A percentile compares a stretch with the other conserved stretches of the same genome.
Evolutionary conservation across 2,888 invertebrate species (phyloP).

Genomic region (Synergus itoensis): DNA sequence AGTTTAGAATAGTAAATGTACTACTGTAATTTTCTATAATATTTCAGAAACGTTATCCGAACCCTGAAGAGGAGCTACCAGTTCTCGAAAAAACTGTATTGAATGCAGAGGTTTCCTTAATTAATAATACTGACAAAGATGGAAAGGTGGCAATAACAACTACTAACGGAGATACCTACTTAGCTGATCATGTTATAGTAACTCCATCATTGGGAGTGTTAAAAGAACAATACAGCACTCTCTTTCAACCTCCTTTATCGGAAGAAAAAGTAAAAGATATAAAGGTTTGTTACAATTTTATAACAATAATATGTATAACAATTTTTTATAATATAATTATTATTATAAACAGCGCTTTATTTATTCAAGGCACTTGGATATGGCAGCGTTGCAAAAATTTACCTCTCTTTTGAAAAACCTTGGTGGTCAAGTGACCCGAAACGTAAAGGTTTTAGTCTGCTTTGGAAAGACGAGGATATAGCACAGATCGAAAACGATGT

Average conservation of each 20-base stretch:
- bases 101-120: conserved; percentile 64
- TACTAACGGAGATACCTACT: conserved; percentile 79
- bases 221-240: conserved; percentile 79
- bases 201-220: conserved; percentile 86
- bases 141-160: conserved; percentile 51
- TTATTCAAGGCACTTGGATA: conserved; percentile 79
- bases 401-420: conserved; percentile 81
- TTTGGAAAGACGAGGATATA: conserved; percentile 81
- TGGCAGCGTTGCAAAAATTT: conserved; percentile 85
- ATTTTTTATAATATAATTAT: conserved; percentile 43
- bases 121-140: conserved; percentile 60
- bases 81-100: conserved; percentile 65
- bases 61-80: conserved; percentile 54
- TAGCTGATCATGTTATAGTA: conserved; percentile 83
- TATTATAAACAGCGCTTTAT: neutral
- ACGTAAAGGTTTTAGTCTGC: conserved; percentile 76
- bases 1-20: too few species aligned
- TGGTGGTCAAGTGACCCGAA: conserved; percentile 80
- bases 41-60: conserved; percentile 68
- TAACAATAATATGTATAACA: neutral
- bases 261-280: conserved; percentile 80
- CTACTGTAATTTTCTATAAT: neutral
- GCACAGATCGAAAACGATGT: conserved; percentile 58
- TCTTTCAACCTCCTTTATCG: conserved; percentile 82
- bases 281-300: conserved; percentile 61